Evolutionary conservation across 2,113 vertebrate species (phyloP).

Genomic region (Haplotaxodon microlepis): DNA sequence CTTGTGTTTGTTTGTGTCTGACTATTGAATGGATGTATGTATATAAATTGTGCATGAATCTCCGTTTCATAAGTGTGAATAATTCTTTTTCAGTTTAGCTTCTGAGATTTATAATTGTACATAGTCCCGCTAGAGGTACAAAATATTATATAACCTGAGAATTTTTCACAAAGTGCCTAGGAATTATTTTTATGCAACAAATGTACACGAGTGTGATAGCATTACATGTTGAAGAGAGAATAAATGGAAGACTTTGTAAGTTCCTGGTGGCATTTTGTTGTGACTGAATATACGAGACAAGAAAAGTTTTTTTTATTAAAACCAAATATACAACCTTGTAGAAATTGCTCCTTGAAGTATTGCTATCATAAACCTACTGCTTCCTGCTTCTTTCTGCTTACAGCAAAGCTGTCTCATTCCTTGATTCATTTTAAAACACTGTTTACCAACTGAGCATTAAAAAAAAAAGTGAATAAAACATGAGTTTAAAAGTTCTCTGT

Average conservation of each 20-base stretch:
- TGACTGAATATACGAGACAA: not conserved
- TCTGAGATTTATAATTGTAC: constrained; percentile 30
- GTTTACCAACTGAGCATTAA: constrained; percentile 26
- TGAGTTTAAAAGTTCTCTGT: not conserved
- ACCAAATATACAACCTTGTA: constrained; percentile 12
- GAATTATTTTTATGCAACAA: constrained; percentile 32
- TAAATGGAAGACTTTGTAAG: constrained; percentile 11
- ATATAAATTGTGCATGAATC: not conserved
- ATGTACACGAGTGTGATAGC: constrained; percentile 26
- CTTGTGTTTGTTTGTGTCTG: not conserved
- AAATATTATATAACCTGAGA: constrained; percentile 36
- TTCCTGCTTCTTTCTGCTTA: not conserved
- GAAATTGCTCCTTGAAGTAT: not conserved
- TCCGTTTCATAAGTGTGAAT: not conserved
- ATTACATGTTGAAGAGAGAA: constrained; percentile 38
- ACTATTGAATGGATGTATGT: not conserved
- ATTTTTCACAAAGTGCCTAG: constrained; percentile 64
- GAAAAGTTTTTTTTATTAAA: constrained; percentile 12
- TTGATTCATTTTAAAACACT: constrained; percentile 13
- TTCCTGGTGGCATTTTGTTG: not conserved
- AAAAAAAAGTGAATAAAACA: constrained; percentile 6
- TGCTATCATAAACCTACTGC: not conserved
- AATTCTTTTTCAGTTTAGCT: not conserved
- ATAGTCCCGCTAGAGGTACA: constrained; percentile 43
- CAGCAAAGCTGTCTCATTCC: not conserved